Percentiles rank a stretch among this genome's conserved stretches.
Evolutionary conservation across 2,888 invertebrate genomes (phyloP).

Genomic region (Athetis lepigone): DNA sequence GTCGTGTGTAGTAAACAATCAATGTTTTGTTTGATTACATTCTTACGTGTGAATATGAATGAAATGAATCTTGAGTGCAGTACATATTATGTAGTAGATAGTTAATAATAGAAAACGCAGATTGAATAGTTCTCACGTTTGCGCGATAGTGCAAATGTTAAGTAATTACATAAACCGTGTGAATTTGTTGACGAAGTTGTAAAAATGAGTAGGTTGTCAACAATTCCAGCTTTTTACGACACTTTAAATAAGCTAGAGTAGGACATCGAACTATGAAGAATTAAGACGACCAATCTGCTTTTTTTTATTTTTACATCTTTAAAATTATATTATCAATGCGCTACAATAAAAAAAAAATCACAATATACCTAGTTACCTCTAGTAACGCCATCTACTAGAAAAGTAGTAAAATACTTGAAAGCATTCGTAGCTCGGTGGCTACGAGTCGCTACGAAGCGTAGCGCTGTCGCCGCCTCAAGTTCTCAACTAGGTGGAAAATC

Average conservation of each 20-base stretch:
- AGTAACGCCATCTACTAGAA: constrained; percentile 61
- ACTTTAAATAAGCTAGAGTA: constrained; percentile 31
- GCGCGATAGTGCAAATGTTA: constrained; percentile 10
- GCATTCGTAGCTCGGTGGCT: neutral
- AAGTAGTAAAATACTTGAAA: constrained; percentile 14
- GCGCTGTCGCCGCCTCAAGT: neutral
- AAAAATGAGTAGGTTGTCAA: constrained; percentile 20
- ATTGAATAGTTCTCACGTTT: constrained; percentile 31
- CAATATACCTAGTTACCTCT: no score
- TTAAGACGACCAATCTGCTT: neutral
- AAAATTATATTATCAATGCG: neutral
- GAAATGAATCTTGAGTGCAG: constrained; percentile 29
- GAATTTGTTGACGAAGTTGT: constrained; percentile 5
- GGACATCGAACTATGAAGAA: constrained; percentile 34
- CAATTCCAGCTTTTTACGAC: constrained; percentile 5
- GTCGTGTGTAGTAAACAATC: constrained; percentile 28
- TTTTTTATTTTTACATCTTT: neutral
- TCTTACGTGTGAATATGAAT: constrained; percentile 47
- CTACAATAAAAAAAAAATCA: neutral
- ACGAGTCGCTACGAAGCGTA: constrained; percentile 13
- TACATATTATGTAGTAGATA: constrained; percentile 11
- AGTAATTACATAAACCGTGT: constrained; percentile 20
- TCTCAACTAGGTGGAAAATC: constrained; percentile 24
- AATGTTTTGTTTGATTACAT: constrained; percentile 44
- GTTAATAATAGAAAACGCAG: constrained; percentile 25